Evolutionary conservation across 23 tunicate species (phyloP).

Genomic region (Corella eumyota): DNA sequence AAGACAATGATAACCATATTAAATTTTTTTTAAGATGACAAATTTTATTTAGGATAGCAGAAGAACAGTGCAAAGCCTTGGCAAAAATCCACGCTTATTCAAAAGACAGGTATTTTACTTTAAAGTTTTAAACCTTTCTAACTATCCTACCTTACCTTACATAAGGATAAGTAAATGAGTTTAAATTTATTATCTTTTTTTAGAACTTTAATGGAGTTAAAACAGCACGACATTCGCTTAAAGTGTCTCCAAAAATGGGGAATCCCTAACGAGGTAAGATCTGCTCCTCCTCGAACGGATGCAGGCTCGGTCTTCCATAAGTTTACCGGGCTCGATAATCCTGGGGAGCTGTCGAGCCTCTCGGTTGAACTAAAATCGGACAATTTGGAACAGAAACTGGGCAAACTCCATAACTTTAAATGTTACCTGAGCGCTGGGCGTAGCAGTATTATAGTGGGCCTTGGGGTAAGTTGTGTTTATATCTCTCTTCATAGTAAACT

Average conservation of each 20-base stretch:
- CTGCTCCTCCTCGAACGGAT: constrained; percentile 49
- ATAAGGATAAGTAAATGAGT: too few relatives aligned
- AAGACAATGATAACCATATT: too few relatives aligned
- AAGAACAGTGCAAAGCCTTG: constrained; percentile 72
- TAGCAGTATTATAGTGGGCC: constrained; percentile 38
- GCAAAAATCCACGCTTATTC: constrained; percentile 78
- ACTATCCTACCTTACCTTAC: too few relatives aligned
- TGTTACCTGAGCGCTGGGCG: constrained; percentile 36
- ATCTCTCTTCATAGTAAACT: too few relatives aligned
- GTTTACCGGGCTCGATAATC: constrained; percentile 26
- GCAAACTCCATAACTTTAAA: constrained; percentile 37
- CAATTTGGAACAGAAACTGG: constrained; percentile 13
- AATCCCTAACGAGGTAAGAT: constrained; percentile 70
- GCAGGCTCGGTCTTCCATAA: constrained; percentile 20
- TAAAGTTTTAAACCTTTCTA: too few relatives aligned
- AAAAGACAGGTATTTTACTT: constrained; percentile 46
- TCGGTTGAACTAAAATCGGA: constrained; percentile 9
- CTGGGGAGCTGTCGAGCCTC: constrained; percentile 7
- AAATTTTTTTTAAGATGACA: too few relatives aligned
- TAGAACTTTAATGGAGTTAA: constrained; percentile 9
- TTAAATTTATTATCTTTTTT: too few relatives aligned
- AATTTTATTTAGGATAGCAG: constrained; percentile 40
- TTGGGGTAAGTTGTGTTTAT: constrained; percentile 42
- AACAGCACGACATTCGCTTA: constrained; percentile 21
- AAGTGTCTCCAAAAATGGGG: constrained; percentile 61